Evolutionary conservation across 2,113 vertebrate genomes (phyloP), one percentile per base, ranked within the genome.

Genomic region (Sinocyclocheilus maitianheensis): DNA sequence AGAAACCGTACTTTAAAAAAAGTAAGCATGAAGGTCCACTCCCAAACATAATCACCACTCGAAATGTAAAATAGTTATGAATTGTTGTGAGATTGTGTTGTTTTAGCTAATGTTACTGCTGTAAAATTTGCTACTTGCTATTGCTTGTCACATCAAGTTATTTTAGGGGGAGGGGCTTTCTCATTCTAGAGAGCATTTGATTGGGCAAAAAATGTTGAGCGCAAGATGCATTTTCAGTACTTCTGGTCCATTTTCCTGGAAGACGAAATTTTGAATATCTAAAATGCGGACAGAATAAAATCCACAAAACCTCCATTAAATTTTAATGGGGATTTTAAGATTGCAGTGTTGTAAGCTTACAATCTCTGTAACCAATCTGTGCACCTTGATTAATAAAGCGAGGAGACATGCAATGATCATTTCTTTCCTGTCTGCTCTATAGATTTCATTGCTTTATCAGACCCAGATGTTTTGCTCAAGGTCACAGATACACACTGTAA

Each of bases 401-500:
- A 74, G 8, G 14, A 0, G 3, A 24, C 46, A 16, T 34, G 51
- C 30, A 8, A 6, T 40, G 22, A 63, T 80, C 5, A 24, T 80
- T 80, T 43, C 46, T 63, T 80, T n/a, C 37, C 12, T 24, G 18
- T 46, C 37, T 63, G 78, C 58, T 40, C 34, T 7, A n/a, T n/a
- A 62, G 34, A 78, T 69, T 40, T 40, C 30, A 18, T 34, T 67
- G 48, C 16, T 53, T 69, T 37, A 65, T 65, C 37, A 62, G 16
- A 51, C 58, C 6, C 6, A 84, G n/a, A 79, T 63, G 58, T 22
- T 69, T 79, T 62, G 65, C 67, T 86, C 63, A 74, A 74, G 77
- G 84, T 79, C 84, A 74, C 20, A 60, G n/a, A 67, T 10, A 71
- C 16, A 3, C 40, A 18, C 20, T 72, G 9, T 18, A 58, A 40